phyloP scores from a whole-genome alignment of 2,888 invertebrate genomes.

The Willowsia nigromaculata region DNA sequence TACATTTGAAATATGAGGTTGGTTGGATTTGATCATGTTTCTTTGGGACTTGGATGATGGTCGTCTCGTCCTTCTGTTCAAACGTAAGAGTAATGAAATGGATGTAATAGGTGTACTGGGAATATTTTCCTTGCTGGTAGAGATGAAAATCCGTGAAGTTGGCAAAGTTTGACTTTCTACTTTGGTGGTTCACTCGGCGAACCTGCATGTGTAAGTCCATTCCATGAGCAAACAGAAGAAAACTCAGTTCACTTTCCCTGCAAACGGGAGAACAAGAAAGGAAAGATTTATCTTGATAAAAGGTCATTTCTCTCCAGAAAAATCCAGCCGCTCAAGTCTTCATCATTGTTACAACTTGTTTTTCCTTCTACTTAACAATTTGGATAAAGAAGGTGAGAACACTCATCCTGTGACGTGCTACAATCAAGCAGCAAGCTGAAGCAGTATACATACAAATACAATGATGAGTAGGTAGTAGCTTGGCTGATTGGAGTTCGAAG shows the following conservation, averaged over 20 bases:
- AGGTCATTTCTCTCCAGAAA: constrained; percentile 51
- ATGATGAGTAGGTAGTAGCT: too few species aligned
- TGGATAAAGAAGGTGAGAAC: neutral
- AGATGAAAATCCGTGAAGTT: neutral
- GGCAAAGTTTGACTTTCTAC: neutral
- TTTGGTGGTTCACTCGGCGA: neutral
- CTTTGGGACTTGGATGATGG: neutral
- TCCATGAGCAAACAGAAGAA: neutral
- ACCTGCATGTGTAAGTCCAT: neutral
- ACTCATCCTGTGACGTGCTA: too few species aligned
- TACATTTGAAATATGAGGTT: neutral
- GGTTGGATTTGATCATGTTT: neutral
- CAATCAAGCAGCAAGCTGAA: neutral
- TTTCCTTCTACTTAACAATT: too few species aligned
- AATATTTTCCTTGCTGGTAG: neutral
- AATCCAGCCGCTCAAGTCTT: too few species aligned
- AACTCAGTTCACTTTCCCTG: neutral
- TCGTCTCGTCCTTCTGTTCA: neutral
- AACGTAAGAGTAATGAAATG: neutral
- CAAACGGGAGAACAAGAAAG: neutral
- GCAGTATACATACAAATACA: neutral
- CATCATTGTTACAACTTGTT: neutral
- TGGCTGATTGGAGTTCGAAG: neutral
- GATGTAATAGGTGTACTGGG: neutral
- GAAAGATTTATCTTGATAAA: constrained; percentile 40